These are phyloP conservation scores for Euclidia mi DNA, from an alignment of 2,888 invertebrate species.

Conservation along the genomic window DNA sequence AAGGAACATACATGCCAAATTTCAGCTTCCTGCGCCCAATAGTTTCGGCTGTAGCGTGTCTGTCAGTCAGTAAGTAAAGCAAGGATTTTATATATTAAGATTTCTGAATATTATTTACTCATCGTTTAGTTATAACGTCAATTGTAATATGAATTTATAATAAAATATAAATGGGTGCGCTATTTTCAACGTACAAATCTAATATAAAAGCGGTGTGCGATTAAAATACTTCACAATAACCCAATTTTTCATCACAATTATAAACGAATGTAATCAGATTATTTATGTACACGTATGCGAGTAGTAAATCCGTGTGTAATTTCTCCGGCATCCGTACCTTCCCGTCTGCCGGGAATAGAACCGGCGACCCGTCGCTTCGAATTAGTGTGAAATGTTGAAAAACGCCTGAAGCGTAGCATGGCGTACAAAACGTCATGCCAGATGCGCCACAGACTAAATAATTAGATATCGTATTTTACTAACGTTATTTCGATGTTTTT, in stretches of 20 bases:
- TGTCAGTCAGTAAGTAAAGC: no score
- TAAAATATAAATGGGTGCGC: no score
- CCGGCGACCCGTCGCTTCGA: conserved; percentile 83
- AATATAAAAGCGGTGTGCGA: no score
- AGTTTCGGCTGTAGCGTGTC: no score
- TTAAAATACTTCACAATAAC: not conserved
- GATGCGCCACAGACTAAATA: conserved; percentile 43
- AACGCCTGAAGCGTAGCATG: conserved; percentile 72
- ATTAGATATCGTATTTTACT: conserved; percentile 8
- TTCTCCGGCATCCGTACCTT: conserved; percentile 61
- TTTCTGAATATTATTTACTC: no score
- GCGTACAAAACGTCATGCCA: conserved; percentile 58
- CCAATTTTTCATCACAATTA: conserved; percentile 17
- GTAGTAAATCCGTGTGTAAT: conserved; percentile 53
- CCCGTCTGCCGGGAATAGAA: conserved; percentile 83
- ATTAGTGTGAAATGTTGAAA: conserved; percentile 87
- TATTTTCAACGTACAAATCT: no score
- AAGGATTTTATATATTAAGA: no score
- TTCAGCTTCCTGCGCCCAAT: no score
- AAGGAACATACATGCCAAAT: no score
- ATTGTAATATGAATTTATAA: no score
- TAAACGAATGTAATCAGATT: conserved; percentile 32
- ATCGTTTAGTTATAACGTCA: no score
- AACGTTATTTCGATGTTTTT: no score
- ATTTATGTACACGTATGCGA: conserved; percentile 34